These are phyloP conservation scores for Eristalis pertinax DNA, from an alignment of 2,888 invertebrate species.

Conservation along the genomic window DNA sequence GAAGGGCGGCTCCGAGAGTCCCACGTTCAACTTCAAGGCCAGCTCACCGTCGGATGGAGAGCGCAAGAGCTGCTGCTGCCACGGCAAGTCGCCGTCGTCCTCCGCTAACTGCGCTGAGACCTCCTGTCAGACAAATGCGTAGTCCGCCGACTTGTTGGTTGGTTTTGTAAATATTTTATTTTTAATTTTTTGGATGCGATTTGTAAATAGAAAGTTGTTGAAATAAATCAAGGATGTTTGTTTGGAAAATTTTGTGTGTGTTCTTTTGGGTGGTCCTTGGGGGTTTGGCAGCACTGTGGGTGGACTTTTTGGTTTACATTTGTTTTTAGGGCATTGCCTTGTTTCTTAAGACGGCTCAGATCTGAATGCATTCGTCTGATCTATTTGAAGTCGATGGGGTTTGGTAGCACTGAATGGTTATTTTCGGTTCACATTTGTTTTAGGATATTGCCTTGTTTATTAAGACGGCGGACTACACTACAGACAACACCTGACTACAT, in stretches of 20 bases:
- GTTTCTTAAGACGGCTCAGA: too few relatives aligned
- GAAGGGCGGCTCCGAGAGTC: constrained; percentile 89
- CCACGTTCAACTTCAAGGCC: constrained; percentile 76
- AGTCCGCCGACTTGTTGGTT: neutral
- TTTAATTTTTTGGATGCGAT: neutral
- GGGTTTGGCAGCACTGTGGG: neutral
- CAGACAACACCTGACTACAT: too few relatives aligned
- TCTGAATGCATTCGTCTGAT: too few relatives aligned
- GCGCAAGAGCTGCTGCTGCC: constrained; percentile 40
- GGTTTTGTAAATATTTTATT: constrained; percentile 17
- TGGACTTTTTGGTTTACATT: neutral
- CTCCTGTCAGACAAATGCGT: constrained; percentile 38
- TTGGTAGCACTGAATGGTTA: too few relatives aligned
- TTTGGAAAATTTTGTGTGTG: neutral
- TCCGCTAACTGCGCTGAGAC: constrained; percentile 29
- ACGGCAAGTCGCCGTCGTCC: constrained; percentile 29
- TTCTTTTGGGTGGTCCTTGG: neutral
- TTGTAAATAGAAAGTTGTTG: constrained; percentile 25
- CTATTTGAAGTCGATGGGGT: too few relatives aligned
- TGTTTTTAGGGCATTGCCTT: too few relatives aligned
- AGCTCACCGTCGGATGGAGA: constrained; percentile 61
- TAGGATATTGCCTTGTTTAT: too few relatives aligned
- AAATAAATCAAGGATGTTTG: constrained; percentile 21
- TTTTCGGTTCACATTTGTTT: too few relatives aligned
- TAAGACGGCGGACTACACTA: too few relatives aligned